These are phyloP conservation scores for Ifrita kowaldi DNA, from an alignment of 2,113 vertebrate species.

Conservation along the genomic window DNA sequence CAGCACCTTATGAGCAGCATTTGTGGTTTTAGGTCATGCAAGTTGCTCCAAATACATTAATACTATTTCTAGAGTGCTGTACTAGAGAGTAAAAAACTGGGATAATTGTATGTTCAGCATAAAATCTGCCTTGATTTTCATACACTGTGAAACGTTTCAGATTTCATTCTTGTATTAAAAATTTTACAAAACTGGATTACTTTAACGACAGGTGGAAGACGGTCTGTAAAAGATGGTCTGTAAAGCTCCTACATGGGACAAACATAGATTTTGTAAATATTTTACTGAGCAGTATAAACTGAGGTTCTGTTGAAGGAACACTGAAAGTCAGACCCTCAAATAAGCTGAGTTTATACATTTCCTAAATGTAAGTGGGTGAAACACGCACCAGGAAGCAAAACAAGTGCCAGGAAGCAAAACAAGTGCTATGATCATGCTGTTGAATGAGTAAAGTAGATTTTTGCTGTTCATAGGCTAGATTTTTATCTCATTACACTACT, in stretches of 20 bases:
- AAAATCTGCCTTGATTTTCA: not conserved
- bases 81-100: not conserved
- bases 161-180: not conserved
- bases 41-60: not conserved
- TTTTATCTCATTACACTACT: not conserved
- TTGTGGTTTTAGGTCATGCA: not conserved
- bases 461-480: not conserved
- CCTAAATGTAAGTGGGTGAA: not conserved
- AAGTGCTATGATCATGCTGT: no score
- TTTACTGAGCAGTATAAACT: not conserved
- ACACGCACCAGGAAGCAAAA: not conserved
- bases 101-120: not conserved
- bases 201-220: not conserved
- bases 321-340: not conserved
- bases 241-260: not conserved
- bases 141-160: accelerated
- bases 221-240: not conserved
- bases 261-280: not conserved
- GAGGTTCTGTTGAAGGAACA: not conserved
- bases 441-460: not conserved
- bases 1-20: not conserved
- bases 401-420: not conserved
- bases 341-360: not conserved
- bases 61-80: not conserved
- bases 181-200: not conserved